These are phyloP conservation scores for Calonectris borealis DNA, from an alignment of 2,113 vertebrate genomes.

Conservation along the genomic window DNA sequence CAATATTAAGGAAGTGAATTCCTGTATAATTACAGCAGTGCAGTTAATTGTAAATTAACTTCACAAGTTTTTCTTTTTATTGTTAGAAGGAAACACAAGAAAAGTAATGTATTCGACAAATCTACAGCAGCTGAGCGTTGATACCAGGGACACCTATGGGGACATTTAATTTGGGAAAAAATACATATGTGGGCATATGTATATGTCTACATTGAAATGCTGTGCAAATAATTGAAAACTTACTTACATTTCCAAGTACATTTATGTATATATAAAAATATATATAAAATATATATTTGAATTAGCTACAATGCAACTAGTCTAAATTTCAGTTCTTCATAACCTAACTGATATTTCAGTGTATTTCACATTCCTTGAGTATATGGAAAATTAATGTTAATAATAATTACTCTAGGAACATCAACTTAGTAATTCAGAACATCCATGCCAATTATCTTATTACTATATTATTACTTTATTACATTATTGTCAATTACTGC, in stretches of 20 bases:
- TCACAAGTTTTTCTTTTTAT: background rate
- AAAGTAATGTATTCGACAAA: background rate
- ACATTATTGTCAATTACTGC: constrained; percentile 1
- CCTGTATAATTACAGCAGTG: background rate
- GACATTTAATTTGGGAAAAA: background rate
- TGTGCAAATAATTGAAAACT: background rate
- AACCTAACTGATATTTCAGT: background rate
- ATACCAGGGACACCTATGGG: background rate
- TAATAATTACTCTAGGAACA: background rate
- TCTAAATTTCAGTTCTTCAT: background rate
- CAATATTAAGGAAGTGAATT: background rate
- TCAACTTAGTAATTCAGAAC: background rate
- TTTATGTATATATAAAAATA: background rate
- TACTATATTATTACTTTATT: background rate
- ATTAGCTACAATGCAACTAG: background rate
- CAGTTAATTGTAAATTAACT: background rate
- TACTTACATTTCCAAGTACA: background rate
- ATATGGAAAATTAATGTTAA: background rate
- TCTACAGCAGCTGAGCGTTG: background rate
- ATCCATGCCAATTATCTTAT: background rate
- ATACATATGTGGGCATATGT: background rate
- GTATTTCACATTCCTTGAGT: background rate
- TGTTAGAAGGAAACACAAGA: background rate
- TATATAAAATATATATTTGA: background rate
- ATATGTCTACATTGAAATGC: background rate